Evolutionary conservation across 1,140 invertebrate genomes (phyloP).

Genomic region (Rhopalosiphum maidis): DNA sequence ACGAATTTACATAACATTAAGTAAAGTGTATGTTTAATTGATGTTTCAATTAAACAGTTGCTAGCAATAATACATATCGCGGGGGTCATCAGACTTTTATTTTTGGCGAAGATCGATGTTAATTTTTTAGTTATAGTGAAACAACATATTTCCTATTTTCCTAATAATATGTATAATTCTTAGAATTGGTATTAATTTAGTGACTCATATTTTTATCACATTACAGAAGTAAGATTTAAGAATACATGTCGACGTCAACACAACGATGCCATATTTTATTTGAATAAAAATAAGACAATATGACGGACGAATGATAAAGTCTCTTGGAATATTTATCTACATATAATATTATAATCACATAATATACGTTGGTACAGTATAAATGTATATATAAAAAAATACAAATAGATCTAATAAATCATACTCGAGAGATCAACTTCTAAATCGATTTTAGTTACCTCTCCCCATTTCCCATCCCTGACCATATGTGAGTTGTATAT

Average conservation of each 20-base stretch:
- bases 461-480: too few relatives aligned
- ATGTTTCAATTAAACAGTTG: not conserved
- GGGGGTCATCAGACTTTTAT: not conserved
- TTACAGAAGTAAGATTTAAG: not conserved
- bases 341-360: not conserved
- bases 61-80: not conserved
- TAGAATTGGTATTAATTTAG: too few relatives aligned
- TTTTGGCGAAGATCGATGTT: not conserved
- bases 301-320: not conserved
- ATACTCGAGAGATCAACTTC: not conserved
- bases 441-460: not conserved
- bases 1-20: not conserved
- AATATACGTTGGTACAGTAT: not conserved
- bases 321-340: not conserved
- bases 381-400: not conserved
- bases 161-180: too few relatives aligned
- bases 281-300: not conserved
- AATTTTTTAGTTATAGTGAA: not conserved
- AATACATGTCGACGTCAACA: not conserved
- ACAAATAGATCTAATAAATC: not conserved
- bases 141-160: too few relatives aligned
- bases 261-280: not conserved
- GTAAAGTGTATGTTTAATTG: not conserved
- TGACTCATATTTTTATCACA: not conserved
- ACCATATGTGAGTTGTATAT: not conserved